Conservation (phyloP, 2,888 invertebrate species). For the Macaria notata region DNA sequence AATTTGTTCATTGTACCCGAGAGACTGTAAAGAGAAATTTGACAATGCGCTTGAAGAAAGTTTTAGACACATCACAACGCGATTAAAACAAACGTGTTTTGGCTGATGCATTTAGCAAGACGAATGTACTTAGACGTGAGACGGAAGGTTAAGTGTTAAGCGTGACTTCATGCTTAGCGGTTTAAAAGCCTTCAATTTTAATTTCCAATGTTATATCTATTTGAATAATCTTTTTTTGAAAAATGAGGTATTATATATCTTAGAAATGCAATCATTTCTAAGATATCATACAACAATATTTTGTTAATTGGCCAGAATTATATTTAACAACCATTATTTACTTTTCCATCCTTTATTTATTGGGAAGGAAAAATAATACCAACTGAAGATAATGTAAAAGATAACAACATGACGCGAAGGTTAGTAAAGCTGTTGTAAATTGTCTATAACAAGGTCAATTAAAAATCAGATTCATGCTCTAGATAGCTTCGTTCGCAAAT, state of each 20-base stretch:
- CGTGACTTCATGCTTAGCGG: slow-evolving; percentile 19
- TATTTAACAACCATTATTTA: too few species aligned
- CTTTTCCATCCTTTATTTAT: too few species aligned
- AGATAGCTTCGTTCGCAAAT: slow-evolving; percentile 15
- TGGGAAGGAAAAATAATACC: too few species aligned
- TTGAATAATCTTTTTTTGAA: neutral
- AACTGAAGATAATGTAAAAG: too few species aligned
- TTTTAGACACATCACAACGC: slow-evolving; percentile 59
- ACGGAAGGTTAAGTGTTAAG: slow-evolving; percentile 24
- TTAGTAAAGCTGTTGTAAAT: too few species aligned
- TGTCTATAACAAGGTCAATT: too few species aligned
- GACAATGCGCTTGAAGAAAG: slow-evolving; percentile 75
- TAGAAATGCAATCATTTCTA: too few species aligned
- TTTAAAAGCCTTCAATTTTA: slow-evolving; percentile 14
- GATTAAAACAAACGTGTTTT: slow-evolving; percentile 68
- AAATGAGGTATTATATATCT: too few species aligned
- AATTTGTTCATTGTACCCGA: slow-evolving; percentile 63
- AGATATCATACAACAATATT: too few species aligned
- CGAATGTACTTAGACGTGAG: slow-evolving; percentile 40
- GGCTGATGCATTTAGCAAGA: slow-evolving; percentile 43
- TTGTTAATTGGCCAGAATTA: too few species aligned
- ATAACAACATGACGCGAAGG: too few species aligned
- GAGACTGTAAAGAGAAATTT: slow-evolving; percentile 67
- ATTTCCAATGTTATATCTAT: neutral
- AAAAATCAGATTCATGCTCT: neutral